Conservation (phyloP, 1,140 invertebrate genomes). For the Macrobrachium rosenbergii region DNA sequence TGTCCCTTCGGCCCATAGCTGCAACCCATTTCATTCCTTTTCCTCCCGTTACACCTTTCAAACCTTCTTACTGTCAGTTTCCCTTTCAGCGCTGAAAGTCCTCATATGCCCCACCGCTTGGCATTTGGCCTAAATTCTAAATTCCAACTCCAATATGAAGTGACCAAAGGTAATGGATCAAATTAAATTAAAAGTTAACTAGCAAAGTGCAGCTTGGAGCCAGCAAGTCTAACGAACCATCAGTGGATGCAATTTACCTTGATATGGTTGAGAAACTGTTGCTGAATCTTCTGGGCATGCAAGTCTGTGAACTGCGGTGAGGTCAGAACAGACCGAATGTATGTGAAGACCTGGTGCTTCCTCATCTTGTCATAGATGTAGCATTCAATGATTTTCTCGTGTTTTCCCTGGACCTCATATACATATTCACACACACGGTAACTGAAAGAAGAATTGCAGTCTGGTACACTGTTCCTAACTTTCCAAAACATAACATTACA, state of each 20-base stretch:
- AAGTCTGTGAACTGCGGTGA: conserved; percentile 57
- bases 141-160: too few relatives aligned
- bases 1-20: too few relatives aligned
- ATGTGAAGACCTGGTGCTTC: conserved; percentile 71
- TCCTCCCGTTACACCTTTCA: too few relatives aligned
- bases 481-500: too few relatives aligned
- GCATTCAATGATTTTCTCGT: conserved; percentile 75
- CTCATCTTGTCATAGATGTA: conserved; percentile 75
- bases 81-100: too few relatives aligned
- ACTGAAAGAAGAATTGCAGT: conserved; percentile 69
- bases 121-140: too few relatives aligned
- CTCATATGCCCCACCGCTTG: too few relatives aligned
- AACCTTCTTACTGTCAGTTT: too few relatives aligned
- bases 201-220: not conserved
- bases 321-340: conserved; percentile 69
- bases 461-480: too few relatives aligned
- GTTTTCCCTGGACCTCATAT: conserved; percentile 74
- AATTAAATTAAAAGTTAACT: not conserved
- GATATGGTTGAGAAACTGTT: conserved; percentile 62
- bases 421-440: conserved; percentile 77
- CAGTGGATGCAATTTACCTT: conserved; percentile 40
- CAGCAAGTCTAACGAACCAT: not conserved
- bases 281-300: conserved; percentile 54
- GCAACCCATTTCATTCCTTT: too few relatives aligned
- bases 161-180: not conserved